Percentiles rank a stretch among this genome's conserved stretches.
phyloP scores from a whole-genome alignment of 2,888 invertebrate species.

The Chalcis sispes region DNA sequence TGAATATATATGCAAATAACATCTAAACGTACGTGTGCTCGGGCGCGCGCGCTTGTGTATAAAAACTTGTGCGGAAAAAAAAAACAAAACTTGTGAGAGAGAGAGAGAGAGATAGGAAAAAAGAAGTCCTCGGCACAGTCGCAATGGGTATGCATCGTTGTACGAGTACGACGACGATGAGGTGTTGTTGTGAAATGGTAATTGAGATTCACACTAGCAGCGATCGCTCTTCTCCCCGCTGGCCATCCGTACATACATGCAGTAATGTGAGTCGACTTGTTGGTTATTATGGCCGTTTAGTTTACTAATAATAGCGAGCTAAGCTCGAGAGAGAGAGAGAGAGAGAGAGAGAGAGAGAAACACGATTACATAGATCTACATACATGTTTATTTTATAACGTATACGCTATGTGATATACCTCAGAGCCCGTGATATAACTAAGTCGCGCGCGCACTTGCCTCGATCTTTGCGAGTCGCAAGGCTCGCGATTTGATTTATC shows the following conservation, averaged over 20 bases:
- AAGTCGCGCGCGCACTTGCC: neutral
- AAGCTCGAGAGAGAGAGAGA: neutral
- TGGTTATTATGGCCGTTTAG: conserved; percentile 47
- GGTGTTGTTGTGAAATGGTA: conserved; percentile 49
- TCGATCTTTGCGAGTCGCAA: neutral
- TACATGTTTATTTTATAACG: too few relatives aligned
- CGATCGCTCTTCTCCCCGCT: neutral
- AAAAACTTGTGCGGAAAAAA: neutral
- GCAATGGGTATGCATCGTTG: too few relatives aligned
- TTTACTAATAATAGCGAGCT: conserved; percentile 30
- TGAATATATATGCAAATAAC: too few relatives aligned
- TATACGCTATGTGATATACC: too few relatives aligned
- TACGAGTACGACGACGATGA: too few relatives aligned
- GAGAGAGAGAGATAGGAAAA: neutral
- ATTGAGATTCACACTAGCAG: conserved; percentile 29
- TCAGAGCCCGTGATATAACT: too few relatives aligned
- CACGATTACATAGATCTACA: neutral
- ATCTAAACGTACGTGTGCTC: neutral
- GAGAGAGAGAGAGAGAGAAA: neutral
- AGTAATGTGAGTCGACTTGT: conserved; percentile 52
- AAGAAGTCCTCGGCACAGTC: too few relatives aligned
- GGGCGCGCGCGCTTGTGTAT: neutral
- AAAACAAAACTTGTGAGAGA: conserved; percentile 21
- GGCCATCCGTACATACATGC: conserved; percentile 2
- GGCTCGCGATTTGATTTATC: conserved; percentile 12